Evolutionary conservation across 2,113 vertebrate genomes (phyloP), one percentile per base, ranked within the genome.

Genomic region (Xenotilapia flavipinnis): DNA sequence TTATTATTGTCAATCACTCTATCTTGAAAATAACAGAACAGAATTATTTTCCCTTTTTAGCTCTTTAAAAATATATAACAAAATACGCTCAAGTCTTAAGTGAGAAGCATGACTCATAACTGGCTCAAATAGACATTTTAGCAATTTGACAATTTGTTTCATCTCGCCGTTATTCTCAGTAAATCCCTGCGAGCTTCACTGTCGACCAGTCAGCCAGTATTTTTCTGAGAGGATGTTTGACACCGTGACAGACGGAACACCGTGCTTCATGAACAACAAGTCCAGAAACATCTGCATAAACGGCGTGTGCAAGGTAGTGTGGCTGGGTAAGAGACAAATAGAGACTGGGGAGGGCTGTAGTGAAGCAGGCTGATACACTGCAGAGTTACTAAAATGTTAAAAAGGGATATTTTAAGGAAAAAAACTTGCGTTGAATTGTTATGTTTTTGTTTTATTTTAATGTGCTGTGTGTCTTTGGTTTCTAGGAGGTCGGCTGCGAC

Each of bases 281-380:
- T 98, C 97, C 94, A 97, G 97, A 93, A 98, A 97, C 96, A 91
- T 97, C 97, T 99, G 98, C 93, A 96, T 99, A 95, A 99, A 99
- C 95, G 98, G 99, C 96, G 98, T 99, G 96, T 99, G 99, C 98
- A 99, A 99, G 99, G 98, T 99, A 99, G 92, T 93, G 95, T 97
- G 98, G 96, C 93, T 94, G 92, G 93, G 94, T 95, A 95, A 95
- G 95, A 95, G 90, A 93, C 90, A 84, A 36, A 82, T 79, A 85
- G 88, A 87, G 51, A 53, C n/a, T 56, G 60, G 36, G 65, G 56
- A 55, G 65, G 75, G 56, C 31, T 51, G 7, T 73, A 87, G 88
- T 15, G 6, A 58, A 51, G 81, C 62, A 68, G 55, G 40, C n/a
- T 75, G 81, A 83, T 19, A 11, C 33, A 26, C 56, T 80, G 51